Base-by-base conservation (phyloP, 2,888 invertebrate genomes). In the Oeneis ivallda region DNA sequence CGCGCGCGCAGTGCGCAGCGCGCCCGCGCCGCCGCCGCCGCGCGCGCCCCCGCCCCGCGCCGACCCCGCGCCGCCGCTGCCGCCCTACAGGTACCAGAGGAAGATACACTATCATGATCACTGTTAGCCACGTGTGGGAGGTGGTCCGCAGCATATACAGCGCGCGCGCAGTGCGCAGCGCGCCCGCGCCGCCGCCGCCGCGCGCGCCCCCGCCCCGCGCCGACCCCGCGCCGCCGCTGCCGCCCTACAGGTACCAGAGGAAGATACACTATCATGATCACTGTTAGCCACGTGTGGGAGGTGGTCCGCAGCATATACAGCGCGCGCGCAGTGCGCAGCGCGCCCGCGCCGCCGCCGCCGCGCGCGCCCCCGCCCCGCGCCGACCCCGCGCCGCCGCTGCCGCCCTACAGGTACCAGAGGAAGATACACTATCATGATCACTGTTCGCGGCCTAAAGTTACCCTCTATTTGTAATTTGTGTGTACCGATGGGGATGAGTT, bases 51-150 rank as follows among this genome's bases (percentile, higher is more conserved):
- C 71, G 72, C 77, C 67, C 74, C 78, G 70, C 76, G 72, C 58
- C 71, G 75, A 66, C 73, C 80, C 62, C 76, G 80, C 50, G 74
- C 74, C 68, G 72, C 76, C 70, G 67, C 68, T 71, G 72, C 73
- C 72, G 57, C 66, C 60, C 41, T 75, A 75, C 75, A 73, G 71
- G 76, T 75, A 26, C 43, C 41, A 1, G n/a, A n/a, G n/a, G n/a
- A n/a, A n/a, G n/a, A n/a, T n/a, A n/a, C n/a, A n/a, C n/a, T n/a
- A n/a, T n/a, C n/a, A n/a, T n/a, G n/a, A n/a, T n/a, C n/a, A n/a
- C n/a, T n/a, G 85, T 84, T 75, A 79, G 79, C 13, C 90, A 88
- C 82, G 88, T 90, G 79, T 90, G 89, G 90, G 82, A 84, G 72
- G 81, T 88, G 72, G 81, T 88, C 67, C 77, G 77, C 15, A 77